Conservation (phyloP, 2,113 vertebrate genomes). For the Oryzias woworae region DNA sequence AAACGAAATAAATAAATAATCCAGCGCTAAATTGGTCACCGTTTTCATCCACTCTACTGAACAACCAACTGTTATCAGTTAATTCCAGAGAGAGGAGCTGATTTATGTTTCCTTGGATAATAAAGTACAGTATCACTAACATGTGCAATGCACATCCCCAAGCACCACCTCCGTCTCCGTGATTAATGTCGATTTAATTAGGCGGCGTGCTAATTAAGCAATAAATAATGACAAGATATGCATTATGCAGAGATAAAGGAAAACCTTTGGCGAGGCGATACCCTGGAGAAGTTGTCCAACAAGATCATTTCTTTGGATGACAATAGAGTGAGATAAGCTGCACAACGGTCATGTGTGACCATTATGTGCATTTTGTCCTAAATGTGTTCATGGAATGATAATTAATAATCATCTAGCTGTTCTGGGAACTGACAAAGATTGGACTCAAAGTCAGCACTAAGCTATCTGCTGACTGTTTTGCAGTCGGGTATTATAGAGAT, state of each 20-base stretch:
- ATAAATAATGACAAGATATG: slow-evolving; percentile 80
- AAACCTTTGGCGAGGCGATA: slow-evolving; percentile 58
- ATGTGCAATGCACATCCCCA: slow-evolving; percentile 73
- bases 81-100: slow-evolving; percentile 64
- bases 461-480: slow-evolving; percentile 8
- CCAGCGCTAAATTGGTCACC: not conserved
- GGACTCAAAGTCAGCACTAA: slow-evolving; percentile 1
- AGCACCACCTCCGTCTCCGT: slow-evolving; percentile 72
- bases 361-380: slow-evolving; percentile 44
- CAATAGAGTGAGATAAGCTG: slow-evolving; percentile 48
- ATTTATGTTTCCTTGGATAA: slow-evolving; percentile 72
- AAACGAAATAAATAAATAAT: no score
- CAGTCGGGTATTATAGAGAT: slow-evolving; percentile 8
- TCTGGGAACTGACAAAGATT: not conserved
- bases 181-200: slow-evolving; percentile 83
- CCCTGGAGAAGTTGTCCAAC: slow-evolving; percentile 51
- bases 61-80: slow-evolving; percentile 66
- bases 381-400: slow-evolving; percentile 38
- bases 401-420: slow-evolving; percentile 28
- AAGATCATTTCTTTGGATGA: slow-evolving; percentile 49
- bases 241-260: slow-evolving; percentile 74
- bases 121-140: slow-evolving; percentile 76
- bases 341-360: slow-evolving; percentile 48
- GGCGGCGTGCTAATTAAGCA: slow-evolving; percentile 75
- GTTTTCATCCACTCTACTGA: not conserved